phyloP scores from a whole-genome alignment of 2,113 vertebrate genomes.

The Gasterosteus aculeatus region DNA sequence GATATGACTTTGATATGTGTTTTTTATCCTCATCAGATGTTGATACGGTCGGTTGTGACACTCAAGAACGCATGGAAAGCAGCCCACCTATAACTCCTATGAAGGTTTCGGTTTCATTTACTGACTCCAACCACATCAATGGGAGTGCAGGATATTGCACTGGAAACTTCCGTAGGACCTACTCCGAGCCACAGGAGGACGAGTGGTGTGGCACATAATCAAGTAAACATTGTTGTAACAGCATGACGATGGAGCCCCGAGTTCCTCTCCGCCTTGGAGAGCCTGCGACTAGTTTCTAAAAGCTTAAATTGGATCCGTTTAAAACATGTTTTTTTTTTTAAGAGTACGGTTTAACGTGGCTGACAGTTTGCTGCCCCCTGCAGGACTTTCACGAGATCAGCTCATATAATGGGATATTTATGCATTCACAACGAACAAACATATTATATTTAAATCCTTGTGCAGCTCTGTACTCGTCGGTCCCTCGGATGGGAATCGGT shows the following conservation, averaged over 20 bases:
- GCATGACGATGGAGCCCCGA: neutral
- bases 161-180: conserved; percentile 22
- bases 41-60: neutral
- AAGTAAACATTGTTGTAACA: neutral
- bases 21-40: conserved; percentile 51
- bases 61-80: conserved; percentile 19
- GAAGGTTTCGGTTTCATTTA: conserved; percentile 41
- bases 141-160: conserved; percentile 2
- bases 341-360: neutral
- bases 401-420: neutral
- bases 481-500: neutral
- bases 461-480: neutral
- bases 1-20: neutral
- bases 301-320: conserved; percentile 21
- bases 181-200: conserved; percentile 81
- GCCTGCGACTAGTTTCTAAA: neutral
- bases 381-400: conserved; percentile 34
- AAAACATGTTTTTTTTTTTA: neutral
- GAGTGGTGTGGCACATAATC: conserved; percentile 75
- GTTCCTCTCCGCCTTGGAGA: neutral
- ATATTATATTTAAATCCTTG: neutral
- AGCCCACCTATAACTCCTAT: conserved; percentile 26
- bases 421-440: neutral
- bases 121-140: neutral
- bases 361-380: conserved; percentile 58